phyloP scores from a whole-genome alignment of 2,888 invertebrate genomes.

The Stenolophus ochropezus region DNA sequence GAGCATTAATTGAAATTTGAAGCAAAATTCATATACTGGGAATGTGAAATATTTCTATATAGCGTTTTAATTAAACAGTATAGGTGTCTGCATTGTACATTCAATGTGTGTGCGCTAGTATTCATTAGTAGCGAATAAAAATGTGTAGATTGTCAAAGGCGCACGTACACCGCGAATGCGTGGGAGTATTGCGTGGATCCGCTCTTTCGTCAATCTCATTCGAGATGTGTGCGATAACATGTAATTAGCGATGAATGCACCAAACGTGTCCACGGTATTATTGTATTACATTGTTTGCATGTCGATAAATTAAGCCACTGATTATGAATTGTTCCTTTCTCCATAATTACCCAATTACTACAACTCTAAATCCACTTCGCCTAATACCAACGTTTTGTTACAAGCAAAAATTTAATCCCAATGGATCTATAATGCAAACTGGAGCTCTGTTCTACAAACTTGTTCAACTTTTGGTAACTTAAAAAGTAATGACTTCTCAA shows the following conservation, averaged over 20 bases:
- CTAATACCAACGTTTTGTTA: neutral
- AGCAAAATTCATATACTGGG: neutral
- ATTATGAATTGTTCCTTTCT: slow-evolving; percentile 29
- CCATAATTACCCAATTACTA: slow-evolving; percentile 26
- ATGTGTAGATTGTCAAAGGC: neutral
- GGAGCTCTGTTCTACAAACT: too few species aligned
- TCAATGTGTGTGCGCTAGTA: neutral
- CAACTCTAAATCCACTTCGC: neutral
- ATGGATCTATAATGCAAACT: too few species aligned
- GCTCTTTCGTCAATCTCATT: slow-evolving; percentile 15
- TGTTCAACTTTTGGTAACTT: too few species aligned
- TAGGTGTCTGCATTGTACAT: too few species aligned
- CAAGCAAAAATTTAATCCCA: too few species aligned
- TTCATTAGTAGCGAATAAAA: neutral
- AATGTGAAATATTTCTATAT: too few species aligned
- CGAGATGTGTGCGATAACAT: slow-evolving; percentile 1
- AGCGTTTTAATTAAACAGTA: too few species aligned
- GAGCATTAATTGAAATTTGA: too few species aligned
- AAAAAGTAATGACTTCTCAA: too few species aligned
- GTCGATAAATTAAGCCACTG: slow-evolving; percentile 32
- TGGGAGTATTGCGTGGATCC: neutral
- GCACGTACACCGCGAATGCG: neutral
- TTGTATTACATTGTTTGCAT: slow-evolving; percentile 35
- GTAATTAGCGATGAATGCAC: slow-evolving; percentile 23
- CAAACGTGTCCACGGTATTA: neutral